Evolutionary conservation across 2,797 vertebrate genomes (phyloP).

Genomic region (Remorina albescens): DNA sequence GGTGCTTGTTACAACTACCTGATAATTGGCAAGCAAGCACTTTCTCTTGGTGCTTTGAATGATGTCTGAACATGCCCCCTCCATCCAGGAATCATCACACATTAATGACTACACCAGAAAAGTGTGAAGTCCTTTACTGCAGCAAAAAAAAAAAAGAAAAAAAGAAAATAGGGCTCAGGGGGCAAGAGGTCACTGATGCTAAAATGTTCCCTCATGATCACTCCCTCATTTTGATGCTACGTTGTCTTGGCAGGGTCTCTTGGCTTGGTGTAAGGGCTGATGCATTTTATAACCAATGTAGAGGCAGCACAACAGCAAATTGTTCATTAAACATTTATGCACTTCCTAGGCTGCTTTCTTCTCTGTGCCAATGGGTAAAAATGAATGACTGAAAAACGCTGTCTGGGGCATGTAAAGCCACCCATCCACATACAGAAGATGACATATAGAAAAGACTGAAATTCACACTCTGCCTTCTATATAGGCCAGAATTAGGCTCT

Average conservation of each 20-base stretch:
- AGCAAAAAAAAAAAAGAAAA: conserved; percentile 3
- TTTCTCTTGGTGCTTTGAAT: conserved; percentile 34
- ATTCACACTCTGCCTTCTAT: conserved; percentile 65
- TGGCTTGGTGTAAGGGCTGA: not conserved
- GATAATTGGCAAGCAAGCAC: conserved; percentile 43
- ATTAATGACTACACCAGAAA: conserved; percentile 59
- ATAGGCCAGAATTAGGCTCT: conserved; percentile 71
- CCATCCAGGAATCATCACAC: conserved; percentile 51
- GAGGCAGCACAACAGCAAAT: conserved; percentile 20
- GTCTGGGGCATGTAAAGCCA: conserved; percentile 37
- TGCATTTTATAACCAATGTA: not conserved
- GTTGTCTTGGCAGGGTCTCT: not conserved
- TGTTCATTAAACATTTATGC: conserved; percentile 37
- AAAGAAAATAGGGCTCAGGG: too few relatives aligned
- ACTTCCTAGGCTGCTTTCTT: conserved; percentile 23
- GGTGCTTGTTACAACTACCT: conserved; percentile 24
- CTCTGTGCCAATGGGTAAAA: not conserved
- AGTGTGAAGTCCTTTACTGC: conserved; percentile 46
- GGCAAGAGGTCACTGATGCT: conserved; percentile 29
- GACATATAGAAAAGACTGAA: conserved; percentile 61
- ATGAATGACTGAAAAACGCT: conserved; percentile 43
- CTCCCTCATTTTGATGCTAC: conserved; percentile 10
- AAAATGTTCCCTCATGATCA: not conserved
- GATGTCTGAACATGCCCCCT: conserved; percentile 43
- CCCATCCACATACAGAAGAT: conserved; percentile 47